Base-by-base conservation (phyloP, 2,888 invertebrate species). In the Pristionchus exspectatus region DNA sequence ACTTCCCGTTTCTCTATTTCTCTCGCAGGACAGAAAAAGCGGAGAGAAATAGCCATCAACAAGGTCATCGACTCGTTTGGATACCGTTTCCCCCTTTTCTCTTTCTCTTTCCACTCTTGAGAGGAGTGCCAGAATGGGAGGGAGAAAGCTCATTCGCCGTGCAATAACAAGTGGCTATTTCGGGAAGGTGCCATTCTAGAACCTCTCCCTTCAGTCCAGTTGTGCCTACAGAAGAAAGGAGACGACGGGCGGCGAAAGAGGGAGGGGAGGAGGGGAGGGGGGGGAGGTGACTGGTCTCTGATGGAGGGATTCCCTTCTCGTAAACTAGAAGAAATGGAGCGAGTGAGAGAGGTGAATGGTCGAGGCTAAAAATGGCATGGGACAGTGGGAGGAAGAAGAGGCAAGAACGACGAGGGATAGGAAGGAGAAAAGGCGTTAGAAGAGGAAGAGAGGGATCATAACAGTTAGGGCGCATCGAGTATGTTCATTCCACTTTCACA, bases 231-330 rank as follows among this genome's bases (percentile, higher is more conserved):
- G 74, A 69, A 74, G 74, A 74, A 38, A 14, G 74, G 21, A 24
- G 24, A 12, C 16, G 66, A 66, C 18, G 63, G 2, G 4, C 5
- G n/a, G 24, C 63, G 63, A 5, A 24, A 2, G 63, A 63, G 16
- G 30, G 72, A 33, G 18, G 33, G 33, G 63, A 63, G 16, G 30
- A 33, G 16, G 18, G 33, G 33, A 27, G 30, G 72, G 72, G 33
- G 72, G 38, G 12, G 44, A 44, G 77, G 81, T 81, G 81, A 81
- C 81, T 81, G 81, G 81, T 81, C 81, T 77, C 74, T 77, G 74
- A 77, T 77, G 74, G 44, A 44, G 81, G 81, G 81, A 81, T 81
- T 81, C 81, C 81, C 74, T n/a, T 81, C 50, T 21, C 50, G 7
- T 27, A 81, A 81, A 81, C 81, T 81, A n/a, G 81, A 74, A 74